Evolutionary conservation across 2,888 invertebrate genomes (phyloP), one percentile per base, ranked within the genome.

Genomic region (Psylliodes chrysocephalus): DNA sequence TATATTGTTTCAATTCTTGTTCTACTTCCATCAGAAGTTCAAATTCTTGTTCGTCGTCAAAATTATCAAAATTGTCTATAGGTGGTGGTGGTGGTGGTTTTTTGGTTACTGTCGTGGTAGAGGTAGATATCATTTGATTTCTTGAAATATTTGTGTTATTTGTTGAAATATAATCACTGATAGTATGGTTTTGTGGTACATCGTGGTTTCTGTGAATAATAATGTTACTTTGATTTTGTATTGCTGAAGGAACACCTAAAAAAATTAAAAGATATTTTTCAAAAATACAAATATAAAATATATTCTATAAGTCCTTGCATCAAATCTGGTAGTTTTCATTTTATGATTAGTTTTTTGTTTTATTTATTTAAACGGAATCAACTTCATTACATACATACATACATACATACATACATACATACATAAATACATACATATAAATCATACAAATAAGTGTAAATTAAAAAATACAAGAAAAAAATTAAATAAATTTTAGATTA

Each of bases 21-120:
- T 76, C 77, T 14, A 66, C 64, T 66, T 76, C 75, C 66, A 75
- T 64, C 15, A 75, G 33, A 57, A 72, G 63, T 14, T 74, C 73
- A n/a, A 77, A 68, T 71, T 78, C 76, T 35, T 67, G 67, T 38
- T 73, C 71, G 51, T 73, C 71, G 38, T 54, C 59, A 44, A 54
- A 38, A 18, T 52, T 40, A 6, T 61, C 55, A n/a, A 49, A 12
- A 18, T 30, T 52, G 30, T 44, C n/a, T n/a, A n/a, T 10, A 15
- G 15, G 6, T 15, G 42, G 7, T 28, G 14, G 28, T 6, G 28
- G 28, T 6, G 8, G 28, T 33, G 8, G 4, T 33, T 33, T 4
- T 6, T 33, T 2, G 7, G 17, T 14, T 42, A 52, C 40, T 30
- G 52, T 35, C n/a, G 44, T 35, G 12, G 33, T 51, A 30, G 17